phyloP scores from a whole-genome alignment of 2,113 vertebrate species.

The mouse (Mus musculus) region GRCm39 chr2:181099501-181100000 shows the following conservation, averaged over 20 bases:
- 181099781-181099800: background rate
- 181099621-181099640: background rate
- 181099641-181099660: background rate
- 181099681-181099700: slow-evolving; percentile 18
- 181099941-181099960: slow-evolving; percentile 73
- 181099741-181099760: background rate
- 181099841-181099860: background rate
- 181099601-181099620: background rate
- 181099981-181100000: slow-evolving; percentile 75
- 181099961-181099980: slow-evolving; percentile 73
- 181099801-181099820: slow-evolving; percentile 36
- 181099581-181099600: background rate
- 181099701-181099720: slow-evolving; percentile 24
- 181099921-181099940: slow-evolving; percentile 84
- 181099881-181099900: slow-evolving; percentile 75
- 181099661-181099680: background rate
- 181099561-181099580: background rate
- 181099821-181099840: background rate
- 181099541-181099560: background rate
- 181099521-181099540: slow-evolving; percentile 31
- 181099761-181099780: background rate
- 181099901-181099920: slow-evolving; percentile 77
- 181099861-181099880: slow-evolving; percentile 74
- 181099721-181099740: background rate
- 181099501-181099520: slow-evolving; percentile 13